Percentiles rank a stretch among this genome's conserved stretches.
These are phyloP conservation scores for Channallabes apus DNA, from an alignment of 2,797 vertebrate species.

Conservation along the genomic window DNA sequence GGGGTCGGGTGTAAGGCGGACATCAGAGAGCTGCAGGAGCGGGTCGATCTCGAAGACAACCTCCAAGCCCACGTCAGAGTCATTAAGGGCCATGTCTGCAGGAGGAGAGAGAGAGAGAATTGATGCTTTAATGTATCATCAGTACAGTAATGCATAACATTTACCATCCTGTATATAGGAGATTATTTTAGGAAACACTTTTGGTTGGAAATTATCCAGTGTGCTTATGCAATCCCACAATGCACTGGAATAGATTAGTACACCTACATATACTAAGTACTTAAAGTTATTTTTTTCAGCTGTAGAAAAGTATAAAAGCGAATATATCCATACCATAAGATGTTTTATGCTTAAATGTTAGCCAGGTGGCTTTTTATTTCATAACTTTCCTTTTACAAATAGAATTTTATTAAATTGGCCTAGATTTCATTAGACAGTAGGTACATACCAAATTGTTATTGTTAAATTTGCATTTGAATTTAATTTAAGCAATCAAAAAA, in stretches of 20 bases:
- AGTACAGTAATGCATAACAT: constrained; percentile 1
- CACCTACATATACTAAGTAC: not conserved
- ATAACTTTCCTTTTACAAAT: not conserved
- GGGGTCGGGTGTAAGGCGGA: constrained; percentile 53
- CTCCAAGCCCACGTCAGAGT: constrained; percentile 69
- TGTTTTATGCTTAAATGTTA: not conserved
- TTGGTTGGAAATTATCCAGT: not conserved
- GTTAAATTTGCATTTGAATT: not conserved
- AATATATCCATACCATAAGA: not conserved
- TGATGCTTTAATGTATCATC: constrained; percentile 42
- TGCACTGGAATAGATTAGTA: not conserved
- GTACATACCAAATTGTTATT: not conserved
- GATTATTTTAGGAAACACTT: not conserved
- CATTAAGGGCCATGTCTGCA: constrained; percentile 69
- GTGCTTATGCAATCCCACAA: constrained; percentile 9
- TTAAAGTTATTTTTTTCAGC: not conserved
- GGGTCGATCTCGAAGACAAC: constrained; percentile 69
- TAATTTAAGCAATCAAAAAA: not conserved
- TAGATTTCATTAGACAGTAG: not conserved
- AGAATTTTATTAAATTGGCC: not conserved
- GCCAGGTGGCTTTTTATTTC: not conserved
- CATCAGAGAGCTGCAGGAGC: constrained; percentile 59
- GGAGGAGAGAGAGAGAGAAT: constrained; percentile 36
- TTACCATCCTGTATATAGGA: not conserved
- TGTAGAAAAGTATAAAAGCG: not conserved